These are phyloP conservation scores for Phaethon lepturus DNA, from an alignment of 2,113 vertebrate genomes.

Conservation along the genomic window DNA sequence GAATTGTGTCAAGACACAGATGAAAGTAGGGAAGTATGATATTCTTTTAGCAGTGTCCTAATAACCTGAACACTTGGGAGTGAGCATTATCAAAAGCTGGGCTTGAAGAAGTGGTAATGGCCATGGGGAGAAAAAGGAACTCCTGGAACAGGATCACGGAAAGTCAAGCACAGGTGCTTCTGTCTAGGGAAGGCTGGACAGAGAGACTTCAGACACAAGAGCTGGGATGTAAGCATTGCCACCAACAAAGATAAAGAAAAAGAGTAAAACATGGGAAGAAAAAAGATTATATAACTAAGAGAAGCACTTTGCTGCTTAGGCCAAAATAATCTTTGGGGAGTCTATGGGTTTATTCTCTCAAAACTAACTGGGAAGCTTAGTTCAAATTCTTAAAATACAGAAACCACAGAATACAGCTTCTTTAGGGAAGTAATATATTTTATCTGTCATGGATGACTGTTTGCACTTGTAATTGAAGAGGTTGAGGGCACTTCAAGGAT, in stretches of 20 bases:
- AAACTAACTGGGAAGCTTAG: not conserved
- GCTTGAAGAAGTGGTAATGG: not conserved
- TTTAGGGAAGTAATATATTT: not conserved
- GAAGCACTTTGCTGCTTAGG: not conserved
- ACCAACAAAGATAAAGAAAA: not conserved
- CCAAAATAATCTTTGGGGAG: not conserved
- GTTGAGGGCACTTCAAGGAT: not conserved
- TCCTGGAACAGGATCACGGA: not conserved
- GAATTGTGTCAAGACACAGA: not conserved
- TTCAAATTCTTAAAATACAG: not conserved
- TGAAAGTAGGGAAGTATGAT: not conserved
- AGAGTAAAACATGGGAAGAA: not conserved
- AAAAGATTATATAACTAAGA: not conserved
- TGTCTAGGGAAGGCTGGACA: not conserved
- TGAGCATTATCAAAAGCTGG: not conserved
- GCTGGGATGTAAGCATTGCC: not conserved
- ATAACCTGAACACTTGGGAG: not conserved
- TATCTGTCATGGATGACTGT: not conserved
- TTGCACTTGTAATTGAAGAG: not conserved
- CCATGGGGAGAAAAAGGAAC: not conserved
- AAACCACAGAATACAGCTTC: not conserved
- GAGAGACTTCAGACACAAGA: not conserved
- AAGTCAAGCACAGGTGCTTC: not conserved
- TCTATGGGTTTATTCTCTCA: not conserved
- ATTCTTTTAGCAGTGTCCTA: not conserved